Conservation (phyloP, 2,113 vertebrate species). For the Tichodroma muraria region DNA sequence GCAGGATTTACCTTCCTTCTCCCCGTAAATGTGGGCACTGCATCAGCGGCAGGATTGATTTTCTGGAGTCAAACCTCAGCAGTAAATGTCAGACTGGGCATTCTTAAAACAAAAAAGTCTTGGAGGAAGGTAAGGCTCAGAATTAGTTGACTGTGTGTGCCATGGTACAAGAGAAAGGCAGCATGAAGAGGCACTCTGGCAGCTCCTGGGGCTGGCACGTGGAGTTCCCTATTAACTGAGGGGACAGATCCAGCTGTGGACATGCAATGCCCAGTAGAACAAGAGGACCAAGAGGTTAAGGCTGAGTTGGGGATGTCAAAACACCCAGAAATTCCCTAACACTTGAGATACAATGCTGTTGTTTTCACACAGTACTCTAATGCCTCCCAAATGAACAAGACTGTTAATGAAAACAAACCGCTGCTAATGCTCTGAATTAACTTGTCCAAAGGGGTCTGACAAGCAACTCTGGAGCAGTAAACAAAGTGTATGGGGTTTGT, state of each 20-base stretch:
- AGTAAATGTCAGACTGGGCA: background rate
- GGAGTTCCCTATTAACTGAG: background rate
- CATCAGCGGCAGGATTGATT: background rate
- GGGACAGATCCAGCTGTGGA: background rate
- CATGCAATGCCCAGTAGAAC: background rate
- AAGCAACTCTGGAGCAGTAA: slow-evolving; percentile 27
- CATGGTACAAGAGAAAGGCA: background rate
- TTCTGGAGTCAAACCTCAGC: background rate
- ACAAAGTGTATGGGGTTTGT: background rate
- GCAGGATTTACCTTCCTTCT: background rate
- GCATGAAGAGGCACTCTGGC: background rate
- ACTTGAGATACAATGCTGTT: background rate
- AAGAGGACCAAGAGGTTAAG: background rate
- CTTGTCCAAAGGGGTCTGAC: slow-evolving; percentile 32
- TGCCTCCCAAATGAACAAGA: slow-evolving; percentile 34
- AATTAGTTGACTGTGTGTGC: background rate
- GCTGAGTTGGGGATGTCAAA: background rate
- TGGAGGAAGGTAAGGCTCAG: background rate
- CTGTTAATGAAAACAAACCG: slow-evolving; percentile 36
- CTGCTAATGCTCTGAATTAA: slow-evolving; percentile 32
- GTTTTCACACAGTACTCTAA: background rate
- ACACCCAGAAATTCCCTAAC: background rate
- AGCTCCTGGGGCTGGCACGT: background rate
- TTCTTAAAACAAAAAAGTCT: background rate
- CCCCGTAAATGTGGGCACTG: background rate